Percentiles rank a stretch among this genome's conserved stretches.
Evolutionary conservation across 2,888 invertebrate genomes (phyloP).

Genomic region (Eupithecia insigniata): DNA sequence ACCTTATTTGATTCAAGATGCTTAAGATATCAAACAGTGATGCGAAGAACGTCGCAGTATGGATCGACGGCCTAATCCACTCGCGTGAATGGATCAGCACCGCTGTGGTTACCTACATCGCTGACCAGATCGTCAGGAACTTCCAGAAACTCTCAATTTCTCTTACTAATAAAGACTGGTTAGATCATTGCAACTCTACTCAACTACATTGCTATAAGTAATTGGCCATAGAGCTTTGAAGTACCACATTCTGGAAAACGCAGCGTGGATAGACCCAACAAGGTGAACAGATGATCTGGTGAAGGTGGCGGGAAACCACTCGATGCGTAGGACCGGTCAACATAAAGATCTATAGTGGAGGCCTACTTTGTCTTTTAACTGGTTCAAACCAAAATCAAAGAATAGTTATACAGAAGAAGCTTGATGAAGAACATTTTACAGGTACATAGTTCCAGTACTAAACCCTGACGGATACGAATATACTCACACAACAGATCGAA

Average conservation of each 20-base stretch:
- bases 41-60: constrained; percentile 86
- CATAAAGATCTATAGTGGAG: not conserved
- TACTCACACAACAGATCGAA: constrained; percentile 90
- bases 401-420: not conserved
- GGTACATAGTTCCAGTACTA: constrained; percentile 89
- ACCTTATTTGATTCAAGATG: constrained; percentile 63
- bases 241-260: not conserved
- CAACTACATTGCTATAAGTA: not conserved
- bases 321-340: not conserved
- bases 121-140: constrained; percentile 88
- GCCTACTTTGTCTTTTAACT: not conserved
- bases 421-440: constrained; percentile 45
- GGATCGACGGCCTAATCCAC: constrained; percentile 93
- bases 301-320: not conserved
- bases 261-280: not conserved
- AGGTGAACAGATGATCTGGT: not conserved
- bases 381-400: not conserved
- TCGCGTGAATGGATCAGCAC: constrained; percentile 96
- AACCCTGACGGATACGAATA: constrained; percentile 97
- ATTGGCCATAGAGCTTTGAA: not conserved
- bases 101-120: constrained; percentile 90
- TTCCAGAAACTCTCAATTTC: constrained; percentile 85
- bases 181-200: constrained; percentile 42
- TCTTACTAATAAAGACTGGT: constrained; percentile 93
- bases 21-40: constrained; percentile 89